Base-by-base conservation (phyloP, 2,888 invertebrate species). In the Helleia helle region DNA sequence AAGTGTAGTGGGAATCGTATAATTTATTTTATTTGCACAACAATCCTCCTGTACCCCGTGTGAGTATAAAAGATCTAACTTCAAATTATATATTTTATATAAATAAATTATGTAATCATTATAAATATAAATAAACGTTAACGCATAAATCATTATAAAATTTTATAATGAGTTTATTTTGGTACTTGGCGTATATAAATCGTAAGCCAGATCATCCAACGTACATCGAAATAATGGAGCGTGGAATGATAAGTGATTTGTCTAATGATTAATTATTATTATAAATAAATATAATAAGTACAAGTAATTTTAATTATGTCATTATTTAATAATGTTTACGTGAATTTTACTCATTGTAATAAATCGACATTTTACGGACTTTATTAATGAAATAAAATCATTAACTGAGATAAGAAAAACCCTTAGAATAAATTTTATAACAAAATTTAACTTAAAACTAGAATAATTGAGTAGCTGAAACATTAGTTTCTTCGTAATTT, bases 1-100 rank as follows among this genome's bases (percentile, higher is more conserved):
- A 31, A 40, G 30, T 31, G 40, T 25, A 37, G 36, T 39, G 41
- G 43, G 43, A 51, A 49, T 48, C 54, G 54, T 54, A 40, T 44
- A n/a, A 36, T 24, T 36, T 36, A 47, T 43, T 48, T 50, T 53
- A 52, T 56, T 60, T 51, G 58, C 62, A 55, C 52, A 50, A 54
- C 48, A 47, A 54, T 51, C 59, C 56, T 61, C 55, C 55, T 48
- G 42, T 50, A 62, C 55, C 63, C 61, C 53, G 54, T 65, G 64
- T 68, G 51, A 68, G 65, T 64, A 34, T 12, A 7, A 11, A 7
- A 34, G 5, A 9, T 3, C 9, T 9, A 9, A 26, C n/a, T 3
- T 11, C 12, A 8, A 6, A 9, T 11, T 46, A 18, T 41, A 13
- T 12, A 30, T 22, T 8, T 25, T 22, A 7, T 17, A 30, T 22